Evolutionary conservation across 2,797 vertebrate species (phyloP), one percentile per base, ranked within the genome.

Genomic region (Mycteria americana): DNA sequence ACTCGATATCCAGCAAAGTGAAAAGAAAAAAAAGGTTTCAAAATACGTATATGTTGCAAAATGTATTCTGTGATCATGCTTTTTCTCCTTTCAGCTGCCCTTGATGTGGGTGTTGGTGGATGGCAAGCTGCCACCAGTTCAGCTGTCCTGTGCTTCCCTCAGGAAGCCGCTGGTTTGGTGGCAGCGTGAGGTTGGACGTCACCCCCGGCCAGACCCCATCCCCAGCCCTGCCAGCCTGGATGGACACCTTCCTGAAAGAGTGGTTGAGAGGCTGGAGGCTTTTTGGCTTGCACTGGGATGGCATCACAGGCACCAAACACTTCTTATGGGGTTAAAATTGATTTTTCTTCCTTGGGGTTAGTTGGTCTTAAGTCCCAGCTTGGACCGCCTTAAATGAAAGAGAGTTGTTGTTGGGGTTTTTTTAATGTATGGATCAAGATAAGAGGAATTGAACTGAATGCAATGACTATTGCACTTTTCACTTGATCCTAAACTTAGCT

Each of bases 151-250:
- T 39, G 19, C 48, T 91, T 72, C 31, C 48, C 13, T 79, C 1
- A 1, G 45, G 56, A 74, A 86, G 51, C 24, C 53, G n/a, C 31
- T 69, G n/a, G 16, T 83, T 62, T 37, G 65, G 50, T 45, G 70
- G 18, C 51, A 59, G 30, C 0, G 1, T 17, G 53, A 74, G 31
- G 24, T 10, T 51, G 56, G 27, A 37, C 0, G 3, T 31, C 30
- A 7, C 2, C 7, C 22, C 8, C 0, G 1, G 23, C 15, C 64
- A 31, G 19, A 72, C 6, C 11, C 33, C 15, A 5, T 54, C 24
- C 50, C 59, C 50, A 72, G 25, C 24, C 11, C 31, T 79, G 45
- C 37, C 15, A 37, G 3, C 13, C 37, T 0, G 3, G 33, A 19
- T 5, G 14, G 11, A 39, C 43, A 56, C 10, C 6, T 68, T 74